Percentiles rank a stretch among this genome's conserved stretches.
phyloP scores from a whole-genome alignment of 2,888 invertebrate genomes.

The Drosophila phalerata region DNA sequence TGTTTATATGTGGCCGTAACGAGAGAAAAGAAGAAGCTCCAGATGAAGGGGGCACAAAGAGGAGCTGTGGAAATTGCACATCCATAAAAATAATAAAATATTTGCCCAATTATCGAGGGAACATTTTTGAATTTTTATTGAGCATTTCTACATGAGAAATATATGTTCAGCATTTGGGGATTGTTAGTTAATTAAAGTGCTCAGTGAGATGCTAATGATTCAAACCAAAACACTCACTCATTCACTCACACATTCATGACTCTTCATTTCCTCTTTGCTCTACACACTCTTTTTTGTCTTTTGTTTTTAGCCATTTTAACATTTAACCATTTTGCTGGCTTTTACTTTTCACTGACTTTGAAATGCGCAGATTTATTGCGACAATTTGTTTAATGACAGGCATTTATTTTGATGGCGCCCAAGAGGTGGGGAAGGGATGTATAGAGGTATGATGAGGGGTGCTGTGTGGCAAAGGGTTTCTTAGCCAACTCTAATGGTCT shows the following conservation, averaged over 20 bases:
- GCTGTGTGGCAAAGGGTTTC: constrained; percentile 62
- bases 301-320: constrained; percentile 6
- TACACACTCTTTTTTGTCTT: background rate
- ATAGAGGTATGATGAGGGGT: background rate
- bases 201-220: constrained; percentile 62
- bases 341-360: constrained; percentile 74
- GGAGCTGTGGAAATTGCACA: background rate
- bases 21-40: background rate
- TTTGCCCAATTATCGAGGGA: constrained; percentile 10
- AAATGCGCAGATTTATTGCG: constrained; percentile 82
- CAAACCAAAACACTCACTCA: constrained; percentile 11
- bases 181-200: constrained; percentile 71
- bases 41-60: background rate
- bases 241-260: background rate
- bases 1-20: constrained; percentile 42
- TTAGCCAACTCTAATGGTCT: constrained; percentile 62
- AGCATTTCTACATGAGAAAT: constrained; percentile 15
- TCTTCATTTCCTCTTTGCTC: background rate
- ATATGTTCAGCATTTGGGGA: constrained; percentile 26
- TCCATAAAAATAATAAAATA: background rate
- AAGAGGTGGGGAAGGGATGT: constrained; percentile 11
- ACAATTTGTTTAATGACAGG: constrained; percentile 82
- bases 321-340: constrained; percentile 41
- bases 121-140: constrained; percentile 25
- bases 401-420: constrained; percentile 81